Evolutionary conservation across 2,888 invertebrate species (phyloP).

Genomic region (Chrysina gloriosa): DNA sequence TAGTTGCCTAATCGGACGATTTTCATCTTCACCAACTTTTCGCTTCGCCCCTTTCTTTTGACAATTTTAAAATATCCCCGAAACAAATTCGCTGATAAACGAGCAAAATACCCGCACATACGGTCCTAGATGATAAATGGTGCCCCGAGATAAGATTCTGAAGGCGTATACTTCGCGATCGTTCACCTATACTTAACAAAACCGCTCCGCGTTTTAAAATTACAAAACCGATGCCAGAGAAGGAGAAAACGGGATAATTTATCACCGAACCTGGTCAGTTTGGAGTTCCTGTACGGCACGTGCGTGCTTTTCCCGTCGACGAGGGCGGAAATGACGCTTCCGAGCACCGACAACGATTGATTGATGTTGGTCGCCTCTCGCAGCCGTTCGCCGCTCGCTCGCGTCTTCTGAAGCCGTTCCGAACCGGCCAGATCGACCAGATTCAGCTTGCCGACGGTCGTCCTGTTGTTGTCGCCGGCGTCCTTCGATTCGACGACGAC

Average conservation of each 20-base stretch:
- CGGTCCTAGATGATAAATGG: too few species aligned
- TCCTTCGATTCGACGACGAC: conserved; percentile 95
- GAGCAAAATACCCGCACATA: too few species aligned
- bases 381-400: conserved; percentile 87
- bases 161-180: too few species aligned
- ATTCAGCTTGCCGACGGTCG: conserved; percentile 93
- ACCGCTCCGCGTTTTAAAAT: too few species aligned
- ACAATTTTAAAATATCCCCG: too few species aligned
- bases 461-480: conserved; percentile 75
- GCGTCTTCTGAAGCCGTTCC: conserved; percentile 95
- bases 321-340: conserved; percentile 96
- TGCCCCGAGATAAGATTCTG: too few species aligned
- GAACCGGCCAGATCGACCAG: conserved; percentile 96
- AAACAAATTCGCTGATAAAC: too few species aligned
- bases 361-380: conserved; percentile 98
- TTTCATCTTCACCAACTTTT: too few species aligned
- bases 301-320: conserved; percentile 96
- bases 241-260: too few species aligned
- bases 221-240: not conserved
- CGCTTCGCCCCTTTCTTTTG: too few species aligned
- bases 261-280: conserved; percentile 85
- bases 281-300: conserved; percentile 96
- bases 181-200: too few species aligned
- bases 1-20: too few species aligned
- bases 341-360: conserved; percentile 92